A percentile compares a stretch with the other conserved stretches of the same genome.
These are phyloP conservation scores for Tokudaia tokunoshimensis DNA, from an alignment of 2,797 vertebrate genomes.

Conservation along the genomic window DNA sequence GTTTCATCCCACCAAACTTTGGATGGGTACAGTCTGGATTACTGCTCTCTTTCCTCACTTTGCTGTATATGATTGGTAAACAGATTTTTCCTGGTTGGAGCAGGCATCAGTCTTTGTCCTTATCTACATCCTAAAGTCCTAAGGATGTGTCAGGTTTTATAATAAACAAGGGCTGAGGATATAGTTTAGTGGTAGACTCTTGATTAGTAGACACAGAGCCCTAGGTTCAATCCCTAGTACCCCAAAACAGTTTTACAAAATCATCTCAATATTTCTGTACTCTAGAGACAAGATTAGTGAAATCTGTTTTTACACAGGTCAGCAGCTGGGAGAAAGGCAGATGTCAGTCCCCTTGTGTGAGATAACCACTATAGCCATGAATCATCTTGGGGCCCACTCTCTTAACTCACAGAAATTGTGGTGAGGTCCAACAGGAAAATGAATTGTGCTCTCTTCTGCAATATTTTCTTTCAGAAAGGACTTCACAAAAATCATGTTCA, in stretches of 20 bases:
- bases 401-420: background rate
- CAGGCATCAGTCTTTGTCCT: conserved; percentile 5
- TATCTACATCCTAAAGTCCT: background rate
- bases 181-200: background rate
- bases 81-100: background rate
- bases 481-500: background rate
- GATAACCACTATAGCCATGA: background rate
- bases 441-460: background rate
- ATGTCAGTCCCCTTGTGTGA: background rate
- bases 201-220: background rate
- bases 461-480: background rate
- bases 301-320: background rate
- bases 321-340: background rate
- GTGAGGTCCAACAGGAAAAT: background rate
- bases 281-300: background rate
- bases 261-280: background rate
- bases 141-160: conserved; percentile 4
- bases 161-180: background rate
- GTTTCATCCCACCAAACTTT: background rate
- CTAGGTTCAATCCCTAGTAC: background rate
- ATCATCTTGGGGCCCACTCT: background rate
- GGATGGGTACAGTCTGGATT: background rate
- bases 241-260: background rate
- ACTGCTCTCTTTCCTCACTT: background rate
- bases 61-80: background rate